These are phyloP conservation scores for Zosterops japonicus DNA, from an alignment of 2,113 vertebrate genomes.

Conservation along the genomic window DNA sequence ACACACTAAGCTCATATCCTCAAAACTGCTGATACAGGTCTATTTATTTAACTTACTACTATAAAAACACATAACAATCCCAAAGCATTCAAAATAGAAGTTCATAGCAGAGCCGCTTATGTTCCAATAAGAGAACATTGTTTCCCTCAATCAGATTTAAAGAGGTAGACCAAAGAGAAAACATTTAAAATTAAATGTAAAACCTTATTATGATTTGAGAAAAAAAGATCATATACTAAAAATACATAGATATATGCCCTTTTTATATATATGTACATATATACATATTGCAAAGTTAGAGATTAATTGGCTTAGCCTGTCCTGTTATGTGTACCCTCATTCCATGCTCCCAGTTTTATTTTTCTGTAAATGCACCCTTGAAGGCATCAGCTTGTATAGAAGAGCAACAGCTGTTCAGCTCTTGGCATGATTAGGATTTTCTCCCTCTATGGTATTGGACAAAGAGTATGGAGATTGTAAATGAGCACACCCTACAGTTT, in stretches of 20 bases:
- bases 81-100: not conserved
- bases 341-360: not conserved
- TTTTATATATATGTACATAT: not conserved
- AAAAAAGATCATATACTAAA: not conserved
- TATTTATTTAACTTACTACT: not conserved
- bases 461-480: not conserved
- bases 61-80: not conserved
- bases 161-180: not conserved
- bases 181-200: not conserved
- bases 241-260: not conserved
- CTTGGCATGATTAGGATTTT: not conserved
- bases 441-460: not conserved
- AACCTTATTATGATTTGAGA: not conserved
- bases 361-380: not conserved
- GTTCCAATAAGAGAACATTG: not conserved
- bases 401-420: slow-evolving; percentile 1
- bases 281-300: not conserved
- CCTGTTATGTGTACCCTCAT: not conserved
- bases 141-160: not conserved
- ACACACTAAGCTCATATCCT: not conserved
- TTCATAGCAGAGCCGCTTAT: not conserved
- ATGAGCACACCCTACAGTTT: not conserved
- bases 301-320: not conserved
- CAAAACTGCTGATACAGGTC: not conserved
- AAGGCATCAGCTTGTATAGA: not conserved